These are phyloP conservation scores for Heliconius sara DNA, from an alignment of 2,888 invertebrate genomes.

Conservation along the genomic window DNA sequence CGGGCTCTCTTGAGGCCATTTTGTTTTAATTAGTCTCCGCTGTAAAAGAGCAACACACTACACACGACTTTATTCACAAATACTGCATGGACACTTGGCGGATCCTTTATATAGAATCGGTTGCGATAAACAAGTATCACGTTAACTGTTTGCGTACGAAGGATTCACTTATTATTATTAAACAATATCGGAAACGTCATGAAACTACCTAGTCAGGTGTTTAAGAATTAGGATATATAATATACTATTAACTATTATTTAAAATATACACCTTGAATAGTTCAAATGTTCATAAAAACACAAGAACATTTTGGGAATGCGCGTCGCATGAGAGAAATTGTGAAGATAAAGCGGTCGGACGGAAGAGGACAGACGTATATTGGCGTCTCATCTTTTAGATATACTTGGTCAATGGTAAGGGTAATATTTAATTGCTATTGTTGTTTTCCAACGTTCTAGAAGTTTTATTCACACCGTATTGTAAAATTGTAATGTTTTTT, in stretches of 20 bases:
- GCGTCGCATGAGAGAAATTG: neutral
- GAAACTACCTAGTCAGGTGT: neutral
- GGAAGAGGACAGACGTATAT: neutral
- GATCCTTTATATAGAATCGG: slow-evolving; percentile 68
- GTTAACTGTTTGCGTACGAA: slow-evolving; percentile 24
- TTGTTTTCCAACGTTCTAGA: neutral
- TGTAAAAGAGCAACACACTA: slow-evolving; percentile 65
- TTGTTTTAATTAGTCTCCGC: slow-evolving; percentile 40
- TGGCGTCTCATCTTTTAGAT: neutral
- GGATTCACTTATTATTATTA: slow-evolving; percentile 29
- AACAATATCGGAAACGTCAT: neutral
- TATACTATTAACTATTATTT: neutral
- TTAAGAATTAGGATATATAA: neutral
- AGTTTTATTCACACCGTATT: neutral
- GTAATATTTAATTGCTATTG: slow-evolving; percentile 10
- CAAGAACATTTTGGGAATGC: slow-evolving; percentile 1
- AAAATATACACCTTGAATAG: neutral
- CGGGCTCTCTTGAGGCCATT: slow-evolving; percentile 84
- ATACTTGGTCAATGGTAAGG: neutral
- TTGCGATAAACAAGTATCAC: slow-evolving; percentile 63
- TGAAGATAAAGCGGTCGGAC: neutral
- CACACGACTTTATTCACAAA: slow-evolving; percentile 66
- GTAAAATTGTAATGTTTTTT: neutral
- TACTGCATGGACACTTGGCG: slow-evolving; percentile 54
- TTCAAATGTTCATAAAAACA: neutral